Percentiles rank a stretch among this genome's conserved stretches.
Conservation (phyloP, 53 echinoderm and acorn worm genomes). For the Echinarachnius parma region DNA sequence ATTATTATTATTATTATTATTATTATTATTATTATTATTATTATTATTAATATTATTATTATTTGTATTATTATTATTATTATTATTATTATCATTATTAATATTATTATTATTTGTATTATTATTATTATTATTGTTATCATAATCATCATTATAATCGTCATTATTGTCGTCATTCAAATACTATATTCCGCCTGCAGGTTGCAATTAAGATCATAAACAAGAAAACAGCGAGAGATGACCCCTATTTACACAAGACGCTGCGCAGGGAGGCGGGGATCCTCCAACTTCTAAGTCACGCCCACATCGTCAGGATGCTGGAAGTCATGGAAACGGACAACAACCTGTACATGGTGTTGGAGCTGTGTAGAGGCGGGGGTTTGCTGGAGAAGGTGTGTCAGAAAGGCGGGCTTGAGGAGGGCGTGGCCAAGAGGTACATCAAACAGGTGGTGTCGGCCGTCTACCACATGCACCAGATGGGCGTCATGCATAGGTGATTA, state of each 20-base stretch:
- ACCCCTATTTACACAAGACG: slow-evolving; percentile 82
- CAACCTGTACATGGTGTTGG: slow-evolving; percentile 85
- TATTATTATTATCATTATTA: not conserved
- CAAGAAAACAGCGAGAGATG: slow-evolving; percentile 65
- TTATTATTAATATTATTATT: not conserved
- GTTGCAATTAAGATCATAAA: slow-evolving; percentile 94
- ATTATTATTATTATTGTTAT: not conserved
- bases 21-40: slow-evolving; percentile 1
- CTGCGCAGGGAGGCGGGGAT: slow-evolving; percentile 84
- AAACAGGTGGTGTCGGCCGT: slow-evolving; percentile 89
- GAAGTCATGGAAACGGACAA: slow-evolving; percentile 98
- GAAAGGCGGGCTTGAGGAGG: slow-evolving; percentile 57
- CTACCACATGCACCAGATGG: slow-evolving; percentile 82
- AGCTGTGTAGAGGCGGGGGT: slow-evolving; percentile 85
- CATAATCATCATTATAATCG: not conserved
- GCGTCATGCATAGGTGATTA: slow-evolving; percentile 98
- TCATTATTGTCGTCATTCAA: not conserved
- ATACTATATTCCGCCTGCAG: slow-evolving; percentile 15
- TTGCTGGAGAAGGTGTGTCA: slow-evolving; percentile 77
- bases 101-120: not conserved
- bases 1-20: not conserved
- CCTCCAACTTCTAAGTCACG: slow-evolving; percentile 77
- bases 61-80: not conserved
- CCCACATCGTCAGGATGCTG: slow-evolving; percentile 78
- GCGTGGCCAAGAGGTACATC: slow-evolving; percentile 71